A percentile compares a stretch with the other conserved stretches of the same genome.
Evolutionary conservation across 92 coral and sea anemone species (phyloP).

Genomic region (Actinernus sp.): DNA sequence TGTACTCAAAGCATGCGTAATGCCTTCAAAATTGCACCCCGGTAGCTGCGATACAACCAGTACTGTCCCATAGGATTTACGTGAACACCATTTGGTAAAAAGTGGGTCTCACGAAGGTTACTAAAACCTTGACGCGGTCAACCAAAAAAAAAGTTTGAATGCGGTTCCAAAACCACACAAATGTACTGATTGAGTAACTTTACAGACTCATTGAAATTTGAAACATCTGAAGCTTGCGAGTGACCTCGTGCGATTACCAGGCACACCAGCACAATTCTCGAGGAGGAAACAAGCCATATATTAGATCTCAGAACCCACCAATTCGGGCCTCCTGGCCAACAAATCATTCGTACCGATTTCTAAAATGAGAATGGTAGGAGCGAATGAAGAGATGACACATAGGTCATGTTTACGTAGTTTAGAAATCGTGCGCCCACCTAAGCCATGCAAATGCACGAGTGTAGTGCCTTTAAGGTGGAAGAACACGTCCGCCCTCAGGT

Average conservation of each 20-base stretch:
- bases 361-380: background rate
- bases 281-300: background rate
- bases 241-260: constrained; percentile 11
- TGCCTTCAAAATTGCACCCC: constrained; percentile 9
- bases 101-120: background rate
- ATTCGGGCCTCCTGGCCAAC: background rate
- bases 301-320: constrained; percentile 6
- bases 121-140: constrained; percentile 1
- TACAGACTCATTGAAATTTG: constrained; percentile 6
- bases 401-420: background rate
- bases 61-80: constrained; percentile 1
- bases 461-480: background rate
- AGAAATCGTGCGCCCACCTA: constrained; percentile 3
- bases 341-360: constrained; percentile 12
- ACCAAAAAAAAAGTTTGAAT: constrained; percentile 5
- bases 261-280: constrained; percentile 4
- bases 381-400: background rate
- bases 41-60: constrained; percentile 12
- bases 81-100: constrained; percentile 4
- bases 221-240: no score
- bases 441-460: constrained; percentile 12
- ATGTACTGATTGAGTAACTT: constrained; percentile 5
- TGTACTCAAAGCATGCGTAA: background rate
- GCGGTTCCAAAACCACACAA: background rate
- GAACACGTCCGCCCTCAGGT: background rate